Percentiles rank a stretch among this genome's conserved stretches.
phyloP scores from a whole-genome alignment of 2,797 vertebrate genomes.

The Galagoides demidoff region DNA sequence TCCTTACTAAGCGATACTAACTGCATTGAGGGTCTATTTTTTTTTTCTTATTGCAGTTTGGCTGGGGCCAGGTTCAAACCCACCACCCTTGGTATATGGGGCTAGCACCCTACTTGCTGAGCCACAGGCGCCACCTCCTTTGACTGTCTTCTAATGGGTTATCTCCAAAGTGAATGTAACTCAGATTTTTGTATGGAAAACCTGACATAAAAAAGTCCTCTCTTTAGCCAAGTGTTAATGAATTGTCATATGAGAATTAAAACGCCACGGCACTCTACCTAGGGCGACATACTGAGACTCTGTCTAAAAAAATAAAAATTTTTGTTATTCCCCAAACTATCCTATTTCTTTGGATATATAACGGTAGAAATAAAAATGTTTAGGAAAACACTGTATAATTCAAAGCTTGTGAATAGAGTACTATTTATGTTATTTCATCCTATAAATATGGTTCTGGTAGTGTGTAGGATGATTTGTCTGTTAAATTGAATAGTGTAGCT shows the following conservation, averaged over 20 bases:
- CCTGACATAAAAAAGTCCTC: not conserved
- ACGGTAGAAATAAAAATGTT: not conserved
- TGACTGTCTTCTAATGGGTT: not conserved
- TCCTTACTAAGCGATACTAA: too few relatives aligned
- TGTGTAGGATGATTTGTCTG: not conserved
- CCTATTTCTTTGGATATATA: not conserved
- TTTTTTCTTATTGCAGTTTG: too few relatives aligned
- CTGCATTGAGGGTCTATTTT: too few relatives aligned
- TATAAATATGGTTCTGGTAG: not conserved
- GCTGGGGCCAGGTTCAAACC: too few relatives aligned
- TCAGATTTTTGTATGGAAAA: not conserved
- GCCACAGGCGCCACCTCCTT: too few relatives aligned
- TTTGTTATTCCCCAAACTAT: not conserved
- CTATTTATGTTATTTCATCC: not conserved
- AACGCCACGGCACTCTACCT: not conserved
- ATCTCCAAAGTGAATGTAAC: not conserved
- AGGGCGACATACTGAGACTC: too few relatives aligned
- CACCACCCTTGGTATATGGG: too few relatives aligned
- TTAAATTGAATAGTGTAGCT: not conserved
- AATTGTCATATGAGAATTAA: slow-evolving; percentile 4
- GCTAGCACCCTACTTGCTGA: too few relatives aligned
- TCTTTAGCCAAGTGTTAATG: not conserved
- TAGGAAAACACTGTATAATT: not conserved
- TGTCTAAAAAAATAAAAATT: too few relatives aligned
- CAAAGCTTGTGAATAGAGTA: not conserved